Percentiles rank a stretch among this genome's conserved stretches.
Conservation (phyloP, 2,888 invertebrate genomes). For the Plemyria rubiginata region DNA sequence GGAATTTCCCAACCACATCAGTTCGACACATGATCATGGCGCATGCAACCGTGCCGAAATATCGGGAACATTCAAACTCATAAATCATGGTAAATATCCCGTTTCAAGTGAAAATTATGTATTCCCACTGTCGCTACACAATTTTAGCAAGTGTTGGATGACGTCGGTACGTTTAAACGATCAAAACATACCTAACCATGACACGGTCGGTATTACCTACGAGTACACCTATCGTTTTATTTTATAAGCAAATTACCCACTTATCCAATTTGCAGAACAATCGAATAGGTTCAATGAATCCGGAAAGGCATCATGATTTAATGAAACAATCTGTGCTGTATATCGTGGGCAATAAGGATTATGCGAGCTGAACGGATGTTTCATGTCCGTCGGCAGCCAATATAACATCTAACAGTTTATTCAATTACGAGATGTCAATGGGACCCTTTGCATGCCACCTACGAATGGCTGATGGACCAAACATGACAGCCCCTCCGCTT, state of each 20-base stretch:
- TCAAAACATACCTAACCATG: not conserved
- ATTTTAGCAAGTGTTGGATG: not conserved
- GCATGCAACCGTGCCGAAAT: too few species aligned
- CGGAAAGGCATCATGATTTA: not conserved
- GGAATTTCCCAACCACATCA: too few species aligned
- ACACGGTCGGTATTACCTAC: not conserved
- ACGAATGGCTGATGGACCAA: constrained; percentile 19
- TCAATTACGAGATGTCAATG: constrained; percentile 36
- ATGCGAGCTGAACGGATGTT: constrained; percentile 6
- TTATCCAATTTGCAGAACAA: constrained; percentile 28
- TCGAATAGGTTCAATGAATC: constrained; percentile 28
- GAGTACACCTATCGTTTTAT: constrained; percentile 6
- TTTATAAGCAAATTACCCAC: constrained; percentile 30
- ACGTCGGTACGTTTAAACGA: not conserved
- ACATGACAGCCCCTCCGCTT: constrained; percentile 17
- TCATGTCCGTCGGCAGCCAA: constrained; percentile 33
- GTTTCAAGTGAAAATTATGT: too few species aligned
- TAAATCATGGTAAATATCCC: too few species aligned
- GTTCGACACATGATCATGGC: too few species aligned
- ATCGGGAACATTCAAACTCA: too few species aligned
- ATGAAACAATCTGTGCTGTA: constrained; percentile 21
- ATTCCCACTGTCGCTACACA: not conserved
- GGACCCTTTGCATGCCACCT: constrained; percentile 28
- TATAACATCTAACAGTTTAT: constrained; percentile 38
- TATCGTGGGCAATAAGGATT: constrained; percentile 4